Conservation (phyloP, 2,113 vertebrate genomes). For the Ornithorhynchus anatinus region DNA sequence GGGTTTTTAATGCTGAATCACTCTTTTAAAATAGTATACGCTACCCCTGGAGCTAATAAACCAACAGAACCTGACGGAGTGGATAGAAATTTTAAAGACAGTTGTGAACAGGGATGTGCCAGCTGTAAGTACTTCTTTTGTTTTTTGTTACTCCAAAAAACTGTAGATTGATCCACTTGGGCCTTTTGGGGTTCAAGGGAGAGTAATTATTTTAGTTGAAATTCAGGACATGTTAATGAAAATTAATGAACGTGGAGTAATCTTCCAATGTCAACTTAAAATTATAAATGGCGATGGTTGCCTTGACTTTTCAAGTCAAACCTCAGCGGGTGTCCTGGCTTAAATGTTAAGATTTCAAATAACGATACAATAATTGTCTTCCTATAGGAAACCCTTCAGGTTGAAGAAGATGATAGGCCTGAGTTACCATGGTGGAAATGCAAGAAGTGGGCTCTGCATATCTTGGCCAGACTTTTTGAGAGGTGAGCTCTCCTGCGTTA, state of each 20-base stretch:
- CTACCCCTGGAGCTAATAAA: constrained; percentile 97
- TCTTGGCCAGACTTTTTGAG: constrained; percentile 96
- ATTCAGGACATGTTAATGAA: too few species aligned
- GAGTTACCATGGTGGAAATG: constrained; percentile 99
- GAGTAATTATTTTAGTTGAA: too few species aligned
- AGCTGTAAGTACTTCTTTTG: constrained; percentile 79
- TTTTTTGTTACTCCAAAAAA: not conserved
- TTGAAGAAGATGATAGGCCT: constrained; percentile 96
- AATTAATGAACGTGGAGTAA: too few species aligned
- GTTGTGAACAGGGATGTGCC: constrained; percentile 96
- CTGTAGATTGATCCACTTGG: too few species aligned
- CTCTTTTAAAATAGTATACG: constrained; percentile 81
- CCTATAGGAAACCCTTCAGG: constrained; percentile 91
- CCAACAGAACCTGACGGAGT: constrained; percentile 94
- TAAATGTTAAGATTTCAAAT: not conserved
- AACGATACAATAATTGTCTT: constrained; percentile 1
- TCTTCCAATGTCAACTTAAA: too few species aligned
- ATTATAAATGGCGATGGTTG: too few species aligned
- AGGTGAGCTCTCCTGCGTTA: constrained; percentile 71
- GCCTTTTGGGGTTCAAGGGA: too few species aligned
- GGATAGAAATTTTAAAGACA: constrained; percentile 97
- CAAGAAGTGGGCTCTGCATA: constrained; percentile 99
- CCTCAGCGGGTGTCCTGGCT: not conserved
- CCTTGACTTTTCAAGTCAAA: too few species aligned
- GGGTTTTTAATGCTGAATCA: constrained; percentile 21